Percentiles rank a stretch among this genome's conserved stretches.
Conservation (phyloP, 2,888 invertebrate genomes). For the Synanthedon myopaeformis region DNA sequence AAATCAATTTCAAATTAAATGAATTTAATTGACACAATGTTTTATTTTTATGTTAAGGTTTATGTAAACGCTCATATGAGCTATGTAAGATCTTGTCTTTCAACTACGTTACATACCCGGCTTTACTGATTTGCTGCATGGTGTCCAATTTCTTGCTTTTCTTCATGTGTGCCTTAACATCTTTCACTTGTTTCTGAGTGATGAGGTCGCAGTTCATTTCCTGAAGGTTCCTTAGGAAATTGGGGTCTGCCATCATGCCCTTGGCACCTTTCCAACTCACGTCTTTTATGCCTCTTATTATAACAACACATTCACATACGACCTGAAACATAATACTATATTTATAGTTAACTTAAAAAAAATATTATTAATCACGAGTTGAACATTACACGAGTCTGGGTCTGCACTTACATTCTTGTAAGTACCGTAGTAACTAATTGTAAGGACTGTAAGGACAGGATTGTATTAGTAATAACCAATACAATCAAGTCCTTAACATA, state of each 20-base stretch:
- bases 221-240: conserved; percentile 81
- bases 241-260: conserved; percentile 92
- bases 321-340: conserved; percentile 33
- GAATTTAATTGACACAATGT: too few relatives aligned
- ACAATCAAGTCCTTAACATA: too few relatives aligned
- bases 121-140: conserved; percentile 87
- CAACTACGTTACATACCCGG: conserved; percentile 62
- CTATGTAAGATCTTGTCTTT: too few relatives aligned
- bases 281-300: conserved; percentile 85
- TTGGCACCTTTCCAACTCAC: conserved; percentile 92
- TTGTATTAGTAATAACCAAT: too few relatives aligned
- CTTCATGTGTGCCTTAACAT: conserved; percentile 80
- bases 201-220: conserved; percentile 89
- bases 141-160: conserved; percentile 79
- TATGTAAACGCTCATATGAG: too few relatives aligned
- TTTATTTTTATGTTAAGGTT: too few relatives aligned
- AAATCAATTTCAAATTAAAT: background rate
- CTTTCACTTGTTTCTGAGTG: conserved; percentile 77
- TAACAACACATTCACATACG: conserved; percentile 91
- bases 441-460: too few relatives aligned
- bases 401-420: too few relatives aligned
- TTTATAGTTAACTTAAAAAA: background rate
- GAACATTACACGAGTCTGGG: background rate
- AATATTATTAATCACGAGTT: background rate
- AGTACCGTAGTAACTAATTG: too few relatives aligned